phyloP scores from a whole-genome alignment of 2,113 vertebrate genomes.

The Orthonyx spaldingii region DNA sequence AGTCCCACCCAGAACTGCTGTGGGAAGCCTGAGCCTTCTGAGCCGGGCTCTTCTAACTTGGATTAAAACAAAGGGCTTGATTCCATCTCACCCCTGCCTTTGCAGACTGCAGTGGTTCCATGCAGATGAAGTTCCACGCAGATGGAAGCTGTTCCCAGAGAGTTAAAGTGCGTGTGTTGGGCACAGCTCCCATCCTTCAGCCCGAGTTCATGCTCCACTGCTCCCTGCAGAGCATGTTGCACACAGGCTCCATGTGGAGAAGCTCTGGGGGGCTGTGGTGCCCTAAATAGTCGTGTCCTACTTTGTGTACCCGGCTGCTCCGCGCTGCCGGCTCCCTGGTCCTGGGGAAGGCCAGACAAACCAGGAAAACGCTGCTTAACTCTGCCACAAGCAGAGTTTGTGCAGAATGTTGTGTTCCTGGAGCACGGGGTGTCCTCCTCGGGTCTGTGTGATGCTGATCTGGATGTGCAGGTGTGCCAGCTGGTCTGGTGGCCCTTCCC shows the following conservation, averaged over 20 bases:
- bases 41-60: neutral
- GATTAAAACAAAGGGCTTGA: neutral
- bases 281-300: conserved; percentile 46
- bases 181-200: neutral
- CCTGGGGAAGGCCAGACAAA: neutral
- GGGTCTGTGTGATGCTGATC: neutral
- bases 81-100: neutral
- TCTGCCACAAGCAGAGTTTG: neutral
- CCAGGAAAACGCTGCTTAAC: neutral
- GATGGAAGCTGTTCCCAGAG: neutral
- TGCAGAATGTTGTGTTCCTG: neutral
- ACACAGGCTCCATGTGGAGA: neutral
- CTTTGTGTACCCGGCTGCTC: neutral
- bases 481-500: neutral
- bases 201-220: neutral
- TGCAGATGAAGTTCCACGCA: neutral
- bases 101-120: neutral
- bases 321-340: neutral
- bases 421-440: neutral
- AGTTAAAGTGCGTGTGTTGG: neutral
- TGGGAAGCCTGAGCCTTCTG: neutral
- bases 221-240: neutral
- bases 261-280: conserved; percentile 44
- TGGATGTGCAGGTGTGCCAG: neutral
- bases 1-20: neutral